Conservation (phyloP, 2,113 vertebrate genomes). For the Tachycineta bicolor region DNA sequence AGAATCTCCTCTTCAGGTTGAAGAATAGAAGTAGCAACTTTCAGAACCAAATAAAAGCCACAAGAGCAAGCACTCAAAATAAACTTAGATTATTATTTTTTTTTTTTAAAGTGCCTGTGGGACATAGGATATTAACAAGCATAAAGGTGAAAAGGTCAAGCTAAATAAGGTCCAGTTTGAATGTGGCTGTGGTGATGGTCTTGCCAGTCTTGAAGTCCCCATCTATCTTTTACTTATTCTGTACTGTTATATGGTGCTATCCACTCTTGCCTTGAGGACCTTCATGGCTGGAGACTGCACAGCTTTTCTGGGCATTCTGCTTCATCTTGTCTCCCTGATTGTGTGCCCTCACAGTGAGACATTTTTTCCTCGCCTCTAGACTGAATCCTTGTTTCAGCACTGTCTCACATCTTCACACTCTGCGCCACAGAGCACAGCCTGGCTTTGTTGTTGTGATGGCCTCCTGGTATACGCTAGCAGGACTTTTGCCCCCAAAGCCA, state of each 20-base stretch:
- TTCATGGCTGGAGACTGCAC: neutral
- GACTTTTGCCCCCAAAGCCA: neutral
- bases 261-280: neutral
- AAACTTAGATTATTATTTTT: neutral
- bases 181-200: neutral
- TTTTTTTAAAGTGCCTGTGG: neutral
- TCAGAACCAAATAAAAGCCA: neutral
- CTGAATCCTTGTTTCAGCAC: neutral
- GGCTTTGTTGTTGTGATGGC: neutral
- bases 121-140: neutral
- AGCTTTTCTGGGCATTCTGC: neutral
- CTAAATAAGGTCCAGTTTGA: neutral
- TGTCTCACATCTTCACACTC: neutral
- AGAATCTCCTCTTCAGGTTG: neutral
- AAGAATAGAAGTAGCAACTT: neutral
- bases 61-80: neutral
- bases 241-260: neutral
- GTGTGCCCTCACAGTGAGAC: neutral
- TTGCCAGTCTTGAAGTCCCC: neutral
- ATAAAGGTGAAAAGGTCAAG: neutral
- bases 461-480: neutral
- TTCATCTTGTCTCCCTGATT: neutral
- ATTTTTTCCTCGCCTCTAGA: neutral
- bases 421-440: neutral
- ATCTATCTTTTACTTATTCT: fast-evolving